Base-by-base conservation (phyloP, 2,888 invertebrate genomes). In the Frankliniella fusca region DNA sequence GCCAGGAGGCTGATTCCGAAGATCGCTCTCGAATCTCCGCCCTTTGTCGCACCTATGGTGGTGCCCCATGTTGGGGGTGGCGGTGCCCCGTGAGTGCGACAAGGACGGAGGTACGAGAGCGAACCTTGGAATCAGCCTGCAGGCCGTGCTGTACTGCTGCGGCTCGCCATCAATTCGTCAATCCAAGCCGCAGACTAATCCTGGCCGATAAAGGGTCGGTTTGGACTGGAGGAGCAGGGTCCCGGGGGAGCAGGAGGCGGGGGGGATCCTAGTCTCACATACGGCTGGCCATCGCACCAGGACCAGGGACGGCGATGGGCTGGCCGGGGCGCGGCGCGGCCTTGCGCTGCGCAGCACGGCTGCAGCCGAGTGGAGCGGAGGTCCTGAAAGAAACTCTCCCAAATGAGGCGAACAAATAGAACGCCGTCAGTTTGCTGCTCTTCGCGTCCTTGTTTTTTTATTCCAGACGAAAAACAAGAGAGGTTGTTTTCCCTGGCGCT, bases 401-500 rank as follows among this genome's bases (percentile, higher is more conserved):
- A 76, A 76, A 76, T 76, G 70, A 76, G 70, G 23, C 27, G 27
- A 23, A 76, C 70, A 70, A 61, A 61, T 27, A 76, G 27, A 76
- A 61, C 61, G 61, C 70, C 70, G 70, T 27, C 70, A 76, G 70
- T 76, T 27, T n/a, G 27, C 70, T 76, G 27, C 70, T 23, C 27
- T 76, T 76, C 27, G 8, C 27, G n/a, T 38, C 38, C 38, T 38
- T 5, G 2, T 38, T 38, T 11, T n/a, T 61, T 7, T 61, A n/a
- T n/a, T 15, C 20, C 15, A n/a, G 54, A 61, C n/a, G 61, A 61
- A 61, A 61, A 61, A 61, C 61, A n/a, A 70, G 70, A 23, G 70
- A 23, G 70, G 23, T 76, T 76, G 27, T 76, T 76, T 76, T 76
- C 54, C 54, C 54, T 11, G 18, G 54, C 54, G 11, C 15, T 54